Conservation (phyloP, 2,888 invertebrate genomes). For the Fabriciana adippe region DNA sequence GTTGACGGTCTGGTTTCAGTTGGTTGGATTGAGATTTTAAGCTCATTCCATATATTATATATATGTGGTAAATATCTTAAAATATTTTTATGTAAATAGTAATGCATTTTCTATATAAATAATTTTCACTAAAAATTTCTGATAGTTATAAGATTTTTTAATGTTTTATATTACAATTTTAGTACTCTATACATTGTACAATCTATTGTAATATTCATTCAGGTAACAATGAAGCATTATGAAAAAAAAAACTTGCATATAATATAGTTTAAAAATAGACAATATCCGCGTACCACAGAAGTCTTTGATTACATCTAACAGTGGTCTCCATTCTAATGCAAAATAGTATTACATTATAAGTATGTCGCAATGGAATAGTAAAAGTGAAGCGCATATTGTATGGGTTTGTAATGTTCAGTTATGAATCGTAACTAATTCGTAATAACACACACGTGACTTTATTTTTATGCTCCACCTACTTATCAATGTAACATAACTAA, state of each 20-base stretch:
- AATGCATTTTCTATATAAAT: no score
- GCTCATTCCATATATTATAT: no score
- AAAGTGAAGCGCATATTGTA: slow-evolving; percentile 61
- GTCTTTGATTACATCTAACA: slow-evolving; percentile 29
- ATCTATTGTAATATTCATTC: no score
- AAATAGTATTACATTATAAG: slow-evolving; percentile 36
- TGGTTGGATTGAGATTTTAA: no score
- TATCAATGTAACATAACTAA: slow-evolving; percentile 20
- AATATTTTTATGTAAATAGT: no score
- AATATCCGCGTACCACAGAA: slow-evolving; percentile 22
- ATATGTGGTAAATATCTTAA: no score
- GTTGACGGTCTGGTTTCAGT: no score
- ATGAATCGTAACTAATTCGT: slow-evolving; percentile 49
- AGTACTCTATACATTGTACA: neutral
- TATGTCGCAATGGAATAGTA: slow-evolving; percentile 56
- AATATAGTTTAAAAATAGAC: slow-evolving; percentile 7
- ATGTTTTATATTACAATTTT: neutral
- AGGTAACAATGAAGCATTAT: slow-evolving; percentile 9
- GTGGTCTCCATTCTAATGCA: slow-evolving; percentile 37
- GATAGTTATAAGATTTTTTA: neutral
- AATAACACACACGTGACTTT: slow-evolving; percentile 41
- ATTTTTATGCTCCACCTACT: slow-evolving; percentile 23
- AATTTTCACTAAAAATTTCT: no score
- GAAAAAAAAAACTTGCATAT: neutral
- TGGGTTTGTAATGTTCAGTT: slow-evolving; percentile 55